phyloP scores from a whole-genome alignment of 2,888 invertebrate genomes.

The Drosophila trichaetosa region DNA sequence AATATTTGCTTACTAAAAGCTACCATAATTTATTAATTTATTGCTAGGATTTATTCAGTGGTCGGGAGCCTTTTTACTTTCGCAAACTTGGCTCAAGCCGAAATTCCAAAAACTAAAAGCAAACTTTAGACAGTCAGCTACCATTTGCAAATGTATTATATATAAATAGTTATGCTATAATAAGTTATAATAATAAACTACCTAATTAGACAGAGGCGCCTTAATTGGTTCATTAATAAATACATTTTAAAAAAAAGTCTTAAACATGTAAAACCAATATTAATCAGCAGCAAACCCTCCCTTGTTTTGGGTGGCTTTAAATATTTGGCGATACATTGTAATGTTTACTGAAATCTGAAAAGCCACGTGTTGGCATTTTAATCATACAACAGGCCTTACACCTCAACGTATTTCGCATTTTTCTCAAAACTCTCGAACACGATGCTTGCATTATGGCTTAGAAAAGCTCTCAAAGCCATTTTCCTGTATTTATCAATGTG shows the following conservation, averaged over 20 bases:
- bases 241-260: not conserved
- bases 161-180: not conserved
- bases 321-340: not conserved
- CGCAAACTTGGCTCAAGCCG: not conserved
- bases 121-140: not conserved
- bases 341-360: slow-evolving; percentile 12
- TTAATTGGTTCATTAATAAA: not conserved
- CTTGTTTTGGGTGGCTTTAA: not conserved
- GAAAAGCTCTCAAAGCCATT: not conserved
- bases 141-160: not conserved
- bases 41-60: slow-evolving; percentile 35
- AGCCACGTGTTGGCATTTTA: slow-evolving; percentile 32
- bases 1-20: slow-evolving; percentile 68
- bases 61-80: not conserved
- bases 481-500: not conserved
- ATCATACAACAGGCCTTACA: slow-evolving; percentile 7
- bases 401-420: not conserved
- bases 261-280: not conserved
- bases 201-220: not conserved
- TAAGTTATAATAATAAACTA: not conserved
- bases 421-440: not conserved
- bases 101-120: not conserved
- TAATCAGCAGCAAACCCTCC: not conserved
- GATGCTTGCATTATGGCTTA: not conserved
- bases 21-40: slow-evolving; percentile 59